Conservation (phyloP, 1,140 invertebrate genomes). For the Spodoptera litura region DNA sequence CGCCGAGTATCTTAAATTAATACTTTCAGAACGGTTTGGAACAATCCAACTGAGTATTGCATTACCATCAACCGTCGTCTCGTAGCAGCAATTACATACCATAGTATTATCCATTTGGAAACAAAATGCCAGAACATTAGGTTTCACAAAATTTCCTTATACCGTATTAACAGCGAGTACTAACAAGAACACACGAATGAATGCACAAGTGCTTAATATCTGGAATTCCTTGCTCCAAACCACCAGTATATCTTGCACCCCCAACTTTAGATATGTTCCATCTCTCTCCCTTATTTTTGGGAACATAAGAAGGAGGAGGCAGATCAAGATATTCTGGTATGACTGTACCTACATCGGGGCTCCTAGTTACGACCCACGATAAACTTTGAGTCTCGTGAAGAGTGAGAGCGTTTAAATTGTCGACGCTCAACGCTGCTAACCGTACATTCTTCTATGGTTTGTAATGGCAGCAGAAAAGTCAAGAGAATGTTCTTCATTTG, state of each 20-base stretch:
- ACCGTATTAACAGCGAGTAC: slow-evolving; percentile 65
- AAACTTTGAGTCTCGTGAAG: slow-evolving; percentile 79
- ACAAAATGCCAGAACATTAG: slow-evolving; percentile 47
- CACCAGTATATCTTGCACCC: slow-evolving; percentile 64
- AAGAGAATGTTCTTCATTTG: slow-evolving; percentile 37
- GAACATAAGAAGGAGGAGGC: slow-evolving; percentile 37
- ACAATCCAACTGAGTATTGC: slow-evolving; percentile 18
- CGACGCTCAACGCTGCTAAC: slow-evolving; percentile 73
- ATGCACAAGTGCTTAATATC: slow-evolving; percentile 76
- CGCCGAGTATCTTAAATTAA: background rate
- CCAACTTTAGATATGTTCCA: slow-evolving; percentile 31
- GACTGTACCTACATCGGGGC: slow-evolving; percentile 60
- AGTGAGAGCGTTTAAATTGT: slow-evolving; percentile 82
- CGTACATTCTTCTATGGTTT: slow-evolving; percentile 73
- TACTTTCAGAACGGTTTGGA: slow-evolving; percentile 4
- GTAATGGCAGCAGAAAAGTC: slow-evolving; percentile 64
- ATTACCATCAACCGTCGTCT: slow-evolving; percentile 34
- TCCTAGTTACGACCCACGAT: slow-evolving; percentile 78
- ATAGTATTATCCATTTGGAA: slow-evolving; percentile 37
- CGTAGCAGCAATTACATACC: slow-evolving; percentile 31
- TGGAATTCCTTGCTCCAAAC: slow-evolving; percentile 71
- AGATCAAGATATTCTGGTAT: slow-evolving; percentile 60
- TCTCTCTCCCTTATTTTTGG: slow-evolving; percentile 21
- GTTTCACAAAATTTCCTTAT: slow-evolving; percentile 61
- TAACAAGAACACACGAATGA: slow-evolving; percentile 73